Conservation (phyloP, 2,888 invertebrate species). For the Camptogramma bilineatum region DNA sequence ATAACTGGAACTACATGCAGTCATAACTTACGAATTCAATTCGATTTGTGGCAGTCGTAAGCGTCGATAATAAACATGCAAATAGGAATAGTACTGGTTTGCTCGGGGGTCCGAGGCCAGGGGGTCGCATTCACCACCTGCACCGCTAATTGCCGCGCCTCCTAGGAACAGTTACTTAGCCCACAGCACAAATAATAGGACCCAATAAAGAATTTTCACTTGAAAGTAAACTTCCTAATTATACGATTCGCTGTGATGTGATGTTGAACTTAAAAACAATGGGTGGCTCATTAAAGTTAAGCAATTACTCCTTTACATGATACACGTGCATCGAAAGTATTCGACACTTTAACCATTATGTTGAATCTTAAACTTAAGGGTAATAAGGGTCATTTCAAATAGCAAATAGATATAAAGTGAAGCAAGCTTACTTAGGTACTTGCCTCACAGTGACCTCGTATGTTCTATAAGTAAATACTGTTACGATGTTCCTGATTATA, state of each 20-base stretch:
- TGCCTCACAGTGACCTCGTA: conserved; percentile 65
- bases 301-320: neutral
- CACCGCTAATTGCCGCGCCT: conserved; percentile 80
- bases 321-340: neutral
- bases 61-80: conserved; percentile 69
- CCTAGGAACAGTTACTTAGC: conserved; percentile 70
- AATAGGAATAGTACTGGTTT: conserved; percentile 59
- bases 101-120: conserved; percentile 62
- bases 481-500: conserved; percentile 55
- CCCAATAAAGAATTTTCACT: conserved; percentile 9
- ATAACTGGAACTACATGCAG: conserved; percentile 50
- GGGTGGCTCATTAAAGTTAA: neutral
- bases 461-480: conserved; percentile 59
- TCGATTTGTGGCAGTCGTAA: conserved; percentile 55
- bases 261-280: neutral
- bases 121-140: conserved; percentile 80
- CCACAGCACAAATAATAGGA: conserved; percentile 12
- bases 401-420: conserved; percentile 9
- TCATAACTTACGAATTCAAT: conserved; percentile 55
- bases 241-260: neutral
- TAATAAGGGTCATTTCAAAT: neutral
- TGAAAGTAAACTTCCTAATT: neutral
- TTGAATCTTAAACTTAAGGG: conserved; percentile 1
- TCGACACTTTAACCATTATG: neutral
- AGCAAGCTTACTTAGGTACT: conserved; percentile 11